Evolutionary conservation across 2,113 vertebrate genomes (phyloP).

Genomic region (Hiodon alosoides): DNA sequence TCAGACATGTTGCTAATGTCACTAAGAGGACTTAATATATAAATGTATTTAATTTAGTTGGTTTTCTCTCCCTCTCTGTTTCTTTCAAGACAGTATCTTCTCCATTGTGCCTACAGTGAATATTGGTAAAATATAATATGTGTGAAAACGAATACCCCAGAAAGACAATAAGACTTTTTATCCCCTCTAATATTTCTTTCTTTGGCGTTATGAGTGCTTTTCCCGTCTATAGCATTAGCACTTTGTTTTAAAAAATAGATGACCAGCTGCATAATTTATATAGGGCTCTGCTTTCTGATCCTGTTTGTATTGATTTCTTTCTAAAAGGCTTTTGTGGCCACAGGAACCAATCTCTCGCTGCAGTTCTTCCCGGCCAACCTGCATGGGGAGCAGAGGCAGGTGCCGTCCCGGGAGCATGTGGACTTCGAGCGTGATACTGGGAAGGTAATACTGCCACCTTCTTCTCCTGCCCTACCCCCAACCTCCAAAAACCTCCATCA

Average conservation of each 20-base stretch:
- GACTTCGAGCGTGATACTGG: slow-evolving; percentile 96
- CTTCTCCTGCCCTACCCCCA: too few species aligned
- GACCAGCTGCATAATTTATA: slow-evolving; percentile 94
- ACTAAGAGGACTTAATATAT: slow-evolving; percentile 57
- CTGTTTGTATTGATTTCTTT: slow-evolving; percentile 96
- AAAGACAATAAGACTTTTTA: slow-evolving; percentile 79
- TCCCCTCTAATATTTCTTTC: slow-evolving; percentile 6
- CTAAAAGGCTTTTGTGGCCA: slow-evolving; percentile 98
- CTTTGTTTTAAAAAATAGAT: slow-evolving; percentile 82
- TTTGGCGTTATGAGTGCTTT: slow-evolving; percentile 14
- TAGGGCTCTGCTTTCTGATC: slow-evolving; percentile 84
- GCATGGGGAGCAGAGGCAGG: slow-evolving; percentile 92
- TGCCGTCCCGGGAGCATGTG: slow-evolving; percentile 93
- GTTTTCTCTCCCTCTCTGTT: slow-evolving; percentile 21
- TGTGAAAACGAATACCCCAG: slow-evolving; percentile 91
- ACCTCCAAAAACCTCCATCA: too few species aligned
- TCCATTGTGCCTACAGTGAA: slow-evolving; percentile 60
- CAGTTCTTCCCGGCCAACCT: slow-evolving; percentile 98
- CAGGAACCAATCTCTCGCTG: slow-evolving; percentile 98
- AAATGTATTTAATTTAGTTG: slow-evolving; percentile 51
- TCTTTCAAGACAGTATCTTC: slow-evolving; percentile 51
- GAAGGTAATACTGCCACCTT: slow-evolving; percentile 72
- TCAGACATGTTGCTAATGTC: slow-evolving; percentile 58
- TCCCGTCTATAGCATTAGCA: slow-evolving; percentile 35
- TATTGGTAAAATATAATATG: slow-evolving; percentile 90